Percentiles rank a stretch among this genome's conserved stretches.
These are phyloP conservation scores for Nematopogon swammerdamellus DNA, from an alignment of 2,888 invertebrate genomes.

Conservation along the genomic window DNA sequence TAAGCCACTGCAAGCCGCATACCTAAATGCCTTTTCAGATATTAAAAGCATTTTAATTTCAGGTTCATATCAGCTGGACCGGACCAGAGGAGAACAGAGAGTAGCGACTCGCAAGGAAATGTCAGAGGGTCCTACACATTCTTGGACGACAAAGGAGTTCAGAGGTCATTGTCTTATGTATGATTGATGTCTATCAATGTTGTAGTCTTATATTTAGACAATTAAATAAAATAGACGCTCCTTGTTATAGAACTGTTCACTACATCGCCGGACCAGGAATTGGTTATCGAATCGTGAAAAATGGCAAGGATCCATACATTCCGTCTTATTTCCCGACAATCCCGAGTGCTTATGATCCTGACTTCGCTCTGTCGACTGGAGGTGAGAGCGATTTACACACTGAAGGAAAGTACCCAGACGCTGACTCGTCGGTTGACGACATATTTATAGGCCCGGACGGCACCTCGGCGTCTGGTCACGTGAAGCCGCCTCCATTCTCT, in stretches of 20 bases:
- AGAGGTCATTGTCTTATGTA: conserved; percentile 37
- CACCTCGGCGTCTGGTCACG: conserved; percentile 57
- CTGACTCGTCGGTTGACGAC: conserved; percentile 11
- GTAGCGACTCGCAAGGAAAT: conserved; percentile 67
- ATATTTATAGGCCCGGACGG: conserved; percentile 40
- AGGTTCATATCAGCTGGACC: conserved; percentile 74
- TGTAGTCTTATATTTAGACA: too few relatives aligned
- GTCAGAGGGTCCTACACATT: conserved; percentile 76
- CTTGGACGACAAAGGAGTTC: conserved; percentile 73
- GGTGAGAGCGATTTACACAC: conserved; percentile 14
- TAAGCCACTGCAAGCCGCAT: too few relatives aligned
- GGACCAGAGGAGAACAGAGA: conserved; percentile 71
- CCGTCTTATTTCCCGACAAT: conserved; percentile 59
- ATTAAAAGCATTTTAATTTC: too few relatives aligned
- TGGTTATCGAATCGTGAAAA: conserved; percentile 71
- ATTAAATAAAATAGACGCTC: neutral
- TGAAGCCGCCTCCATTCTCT: conserved; percentile 48
- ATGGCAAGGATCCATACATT: conserved; percentile 64
- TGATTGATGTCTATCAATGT: conserved; percentile 12
- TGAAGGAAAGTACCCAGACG: conserved; percentile 20
- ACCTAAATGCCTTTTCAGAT: too few relatives aligned
- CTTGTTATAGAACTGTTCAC: conserved; percentile 58
- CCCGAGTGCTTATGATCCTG: conserved; percentile 52
- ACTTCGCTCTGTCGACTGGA: conserved; percentile 35
- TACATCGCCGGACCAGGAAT: conserved; percentile 78